Evolutionary conservation across 2,888 invertebrate species (phyloP), one percentile per base, ranked within the genome.

Genomic region (Drosophila prolongata): DNA sequence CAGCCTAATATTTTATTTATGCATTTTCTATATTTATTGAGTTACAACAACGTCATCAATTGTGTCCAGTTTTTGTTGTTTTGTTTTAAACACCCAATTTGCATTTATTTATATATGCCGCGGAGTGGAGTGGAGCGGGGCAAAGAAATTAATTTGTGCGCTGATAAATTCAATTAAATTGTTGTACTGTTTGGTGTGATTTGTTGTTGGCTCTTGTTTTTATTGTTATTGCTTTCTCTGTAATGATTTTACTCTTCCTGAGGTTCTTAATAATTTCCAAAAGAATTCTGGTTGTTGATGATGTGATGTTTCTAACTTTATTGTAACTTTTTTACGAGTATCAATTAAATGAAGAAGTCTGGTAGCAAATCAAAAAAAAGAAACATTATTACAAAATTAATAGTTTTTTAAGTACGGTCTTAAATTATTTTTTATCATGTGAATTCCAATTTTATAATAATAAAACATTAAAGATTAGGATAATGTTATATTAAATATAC

Each of bases 101-200:
- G 89, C 84, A 89, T 88, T 84, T 84, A 77, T 81, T 89, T 81
- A 78, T 74, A 83, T 66, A 83, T 66, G 72, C 38, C 14, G 13
- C 2, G 10, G 10, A 1, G 9, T 1, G n/a, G 13, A 10, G 43
- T 10, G 66, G 10, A 2, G 46, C 6, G n/a, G 10, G 30, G 47
- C 24, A 1, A 9, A 60, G 79, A 54, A 65, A 77, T 82, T 89
- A 87, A 78, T 78, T 82, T 85, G 85, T 77, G 72, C 65, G 78
- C 88, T 87, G 78, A 82, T 79, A 78, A 79, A 89, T 82, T 77
- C 86, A 85, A 87, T 86, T 89, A 82, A 87, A 78, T 66, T 77
- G 73, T 75, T 86, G 74, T 77, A 87, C 66, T 68, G 64, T 87
- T 78, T 52, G 62, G 60, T 61, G 43, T 68, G 70, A 66, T 75